Conservation (phyloP, 2,113 vertebrate genomes). For the Sprattus sprattus region DNA sequence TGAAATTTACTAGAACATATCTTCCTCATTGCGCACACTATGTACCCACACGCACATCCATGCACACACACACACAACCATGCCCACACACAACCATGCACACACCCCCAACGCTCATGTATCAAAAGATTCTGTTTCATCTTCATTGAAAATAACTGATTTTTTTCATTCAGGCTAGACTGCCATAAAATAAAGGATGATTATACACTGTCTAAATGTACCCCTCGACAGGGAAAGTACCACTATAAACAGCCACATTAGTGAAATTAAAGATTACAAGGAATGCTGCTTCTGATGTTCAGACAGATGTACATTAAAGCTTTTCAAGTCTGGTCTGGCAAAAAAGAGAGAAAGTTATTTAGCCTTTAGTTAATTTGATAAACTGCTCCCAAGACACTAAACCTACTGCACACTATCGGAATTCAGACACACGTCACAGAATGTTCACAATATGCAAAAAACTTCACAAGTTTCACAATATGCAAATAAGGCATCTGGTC, state of each 20-base stretch:
- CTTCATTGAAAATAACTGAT: background rate
- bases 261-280: constrained; percentile 45
- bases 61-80: no score
- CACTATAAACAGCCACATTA: constrained; percentile 34
- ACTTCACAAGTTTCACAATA: background rate
- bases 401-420: background rate
- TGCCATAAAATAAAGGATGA: constrained; percentile 15
- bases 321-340: background rate
- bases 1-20: background rate
- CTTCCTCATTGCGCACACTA: background rate
- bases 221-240: constrained; percentile 19
- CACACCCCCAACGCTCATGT: no score
- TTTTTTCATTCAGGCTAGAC: constrained; percentile 24
- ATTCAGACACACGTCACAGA: background rate
- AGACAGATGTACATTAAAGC: constrained; percentile 35
- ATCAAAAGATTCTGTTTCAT: background rate
- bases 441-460: no score
- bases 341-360: background rate
- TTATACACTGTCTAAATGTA: constrained; percentile 20
- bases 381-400: background rate
- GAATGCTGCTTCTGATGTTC: constrained; percentile 33
- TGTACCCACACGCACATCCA: no score
- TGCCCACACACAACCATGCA: no score
- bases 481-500: background rate
- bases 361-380: background rate